Base-by-base conservation (phyloP, 2,113 vertebrate genomes). In the Uropsilus gracilis region DNA sequence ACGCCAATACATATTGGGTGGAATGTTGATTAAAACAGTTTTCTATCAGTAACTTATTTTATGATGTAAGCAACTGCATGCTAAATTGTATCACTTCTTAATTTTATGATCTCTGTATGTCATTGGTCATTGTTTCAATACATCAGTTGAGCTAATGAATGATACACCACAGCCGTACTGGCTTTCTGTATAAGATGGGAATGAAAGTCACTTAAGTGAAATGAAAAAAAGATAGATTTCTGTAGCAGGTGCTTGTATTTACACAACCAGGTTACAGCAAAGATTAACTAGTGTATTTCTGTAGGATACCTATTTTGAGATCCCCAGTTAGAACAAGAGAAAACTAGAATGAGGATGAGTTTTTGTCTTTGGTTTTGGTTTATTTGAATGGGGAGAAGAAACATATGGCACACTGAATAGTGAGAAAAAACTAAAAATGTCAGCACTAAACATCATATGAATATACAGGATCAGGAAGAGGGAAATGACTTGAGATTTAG, bases 211-310 rank as follows among this genome's bases (percentile, higher is more conserved):
- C n/a, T 37, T 14, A 63, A 20, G 3, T 10, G 66, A 76, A 78
- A 66, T 4, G 39, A 17, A 82, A 72, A 10, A 39, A n/a, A 6
- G 26, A 85, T 3, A 50, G 12, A 37, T 16, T 28, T 75, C 63
- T 26, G 22, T 4, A 59, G 20, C 20, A 1, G 5, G 22, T 46
- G 39, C 22, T 2, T 17, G 12, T 3, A 16, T 1, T 7, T 1
- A n/a, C 30, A 16, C 14, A 32, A 66, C 32, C 61, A 48, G 26
- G 8, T 28, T 75, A n/a, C 20, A 83, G 6, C 50, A 48, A 81
- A 89, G 11, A 83, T 30, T 6, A 34, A n/a, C 8, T n/a, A 42
- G 26, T 20, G 3, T 14, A 10, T 37, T 88, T 81, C 59, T 86
- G 13, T 22, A 20, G 4, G 2, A 63, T 76, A 20, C 12, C 12